These are phyloP conservation scores for Knipowitschia caucasica DNA, from an alignment of 2,797 vertebrate genomes.

Conservation along the genomic window DNA sequence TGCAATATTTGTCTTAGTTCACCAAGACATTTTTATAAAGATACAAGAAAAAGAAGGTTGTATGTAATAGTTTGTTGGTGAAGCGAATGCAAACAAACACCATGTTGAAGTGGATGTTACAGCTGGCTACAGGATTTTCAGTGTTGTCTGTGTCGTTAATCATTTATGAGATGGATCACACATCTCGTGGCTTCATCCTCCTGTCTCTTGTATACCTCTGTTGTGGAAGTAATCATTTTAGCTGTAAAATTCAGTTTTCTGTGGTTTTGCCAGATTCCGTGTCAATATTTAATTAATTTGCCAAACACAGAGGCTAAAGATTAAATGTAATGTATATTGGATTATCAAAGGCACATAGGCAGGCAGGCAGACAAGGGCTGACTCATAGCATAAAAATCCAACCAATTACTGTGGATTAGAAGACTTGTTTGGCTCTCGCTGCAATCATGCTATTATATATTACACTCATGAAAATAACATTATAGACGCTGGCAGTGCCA, in stretches of 20 bases:
- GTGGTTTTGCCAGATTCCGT: constrained; percentile 71
- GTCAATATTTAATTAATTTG: constrained; percentile 81
- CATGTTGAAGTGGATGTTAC: constrained; percentile 2
- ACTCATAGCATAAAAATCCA: constrained; percentile 73
- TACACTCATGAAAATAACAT: constrained; percentile 61
- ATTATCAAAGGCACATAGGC: constrained; percentile 72
- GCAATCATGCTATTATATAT: constrained; percentile 67
- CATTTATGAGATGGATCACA: constrained; percentile 66
- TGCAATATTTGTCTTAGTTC: too few relatives aligned
- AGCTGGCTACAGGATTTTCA: constrained; percentile 40
- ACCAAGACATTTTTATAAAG: not conserved
- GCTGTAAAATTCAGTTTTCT: constrained; percentile 74
- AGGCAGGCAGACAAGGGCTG: constrained; percentile 68
- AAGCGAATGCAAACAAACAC: constrained; percentile 25
- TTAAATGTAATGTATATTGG: constrained; percentile 77
- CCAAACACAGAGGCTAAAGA: constrained; percentile 72
- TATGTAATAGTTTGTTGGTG: constrained; percentile 10
- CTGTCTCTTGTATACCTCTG: constrained; percentile 59
- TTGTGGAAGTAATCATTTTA: constrained; percentile 76
- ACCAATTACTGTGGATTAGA: constrained; percentile 76
- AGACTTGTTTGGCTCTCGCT: constrained; percentile 70
- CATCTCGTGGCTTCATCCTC: constrained; percentile 34
- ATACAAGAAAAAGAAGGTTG: not conserved
- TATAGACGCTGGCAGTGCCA: constrained; percentile 53
- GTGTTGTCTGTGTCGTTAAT: constrained; percentile 60